Evolutionary conservation across 2,113 vertebrate species (phyloP), one percentile per base, ranked within the genome.

Genomic region (Amblyopsis rosae): DNA sequence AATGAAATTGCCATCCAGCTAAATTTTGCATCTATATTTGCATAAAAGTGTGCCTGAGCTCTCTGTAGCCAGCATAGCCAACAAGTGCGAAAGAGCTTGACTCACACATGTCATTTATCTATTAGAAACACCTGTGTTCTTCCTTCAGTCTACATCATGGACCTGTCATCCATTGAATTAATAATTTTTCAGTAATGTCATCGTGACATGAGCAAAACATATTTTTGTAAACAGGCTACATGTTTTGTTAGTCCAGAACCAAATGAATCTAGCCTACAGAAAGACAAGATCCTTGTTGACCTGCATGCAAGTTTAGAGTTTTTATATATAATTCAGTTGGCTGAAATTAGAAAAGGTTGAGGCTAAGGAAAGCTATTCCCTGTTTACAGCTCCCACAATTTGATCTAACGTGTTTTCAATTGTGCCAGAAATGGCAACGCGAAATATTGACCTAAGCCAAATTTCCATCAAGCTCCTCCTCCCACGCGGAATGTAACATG

Each of bases 331-430:
- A 77, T 75, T 67, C 57, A 48, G 45, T 51, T 58, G 63, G 56
- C 76, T 72, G 77, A 61, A 61, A 85, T 76, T 71, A 73, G 46
- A 83, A 81, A 86, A 80, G 62, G 60, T 76, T 48, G 59, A 70
- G 50, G 72, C 75, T 67, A 0, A 32, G 70, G 76, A 48, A 48
- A 81, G 88, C 90, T 91, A 84, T 62, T 76, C 83, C 92, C 89
- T 92, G 90, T 91, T 92, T 92, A 90, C 84, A 86, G 84, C 79
- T 80, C 79, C 82, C 87, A 91, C 86, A 90, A 87, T 76, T 76
- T 77, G 77, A 84, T 82, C 82, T 74, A 77, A 81, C 79, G 83
- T 84, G 84, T 84, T 82, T 87, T 86, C 69, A 82, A 50, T 83
- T 61, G 76, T 73, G 75, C 60, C 64, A 82, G 77, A 86, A 86